These are phyloP conservation scores for Scortum barcoo DNA, from an alignment of 2,113 vertebrate species.

Conservation along the genomic window DNA sequence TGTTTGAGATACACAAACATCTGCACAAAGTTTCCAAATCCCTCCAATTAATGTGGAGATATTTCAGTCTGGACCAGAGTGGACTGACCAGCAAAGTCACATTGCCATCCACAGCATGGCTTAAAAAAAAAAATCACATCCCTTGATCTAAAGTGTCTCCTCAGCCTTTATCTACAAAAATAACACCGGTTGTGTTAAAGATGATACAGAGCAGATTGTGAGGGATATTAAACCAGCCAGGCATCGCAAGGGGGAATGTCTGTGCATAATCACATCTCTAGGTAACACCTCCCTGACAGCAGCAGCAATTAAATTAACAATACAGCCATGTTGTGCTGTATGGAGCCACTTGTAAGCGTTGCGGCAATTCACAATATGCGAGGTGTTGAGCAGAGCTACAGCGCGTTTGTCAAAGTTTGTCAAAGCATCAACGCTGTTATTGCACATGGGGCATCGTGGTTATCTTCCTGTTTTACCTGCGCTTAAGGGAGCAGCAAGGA, in stretches of 20 bases:
- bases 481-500: neutral
- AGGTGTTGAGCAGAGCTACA: conserved; percentile 3
- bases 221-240: conserved; percentile 21
- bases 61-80: neutral
- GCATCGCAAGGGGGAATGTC: conserved; percentile 21
- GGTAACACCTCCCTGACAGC: conserved; percentile 40
- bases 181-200: neutral
- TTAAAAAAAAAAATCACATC: neutral
- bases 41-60: neutral
- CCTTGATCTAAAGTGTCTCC: neutral
- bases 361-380: conserved; percentile 17
- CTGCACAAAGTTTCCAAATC: neutral
- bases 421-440: too few species aligned
- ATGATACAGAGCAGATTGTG: conserved; percentile 11
- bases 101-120: neutral
- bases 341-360: conserved; percentile 4
- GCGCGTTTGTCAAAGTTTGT: neutral
- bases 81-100: neutral
- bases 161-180: neutral
- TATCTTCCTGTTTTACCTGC: neutral
- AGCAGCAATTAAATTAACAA: conserved; percentile 44
- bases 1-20: neutral
- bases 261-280: conserved; percentile 50
- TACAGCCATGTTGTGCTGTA: neutral
- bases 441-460: neutral